Base-by-base conservation (phyloP, 2,888 invertebrate species). In the Ormyrus nitidulus region DNA sequence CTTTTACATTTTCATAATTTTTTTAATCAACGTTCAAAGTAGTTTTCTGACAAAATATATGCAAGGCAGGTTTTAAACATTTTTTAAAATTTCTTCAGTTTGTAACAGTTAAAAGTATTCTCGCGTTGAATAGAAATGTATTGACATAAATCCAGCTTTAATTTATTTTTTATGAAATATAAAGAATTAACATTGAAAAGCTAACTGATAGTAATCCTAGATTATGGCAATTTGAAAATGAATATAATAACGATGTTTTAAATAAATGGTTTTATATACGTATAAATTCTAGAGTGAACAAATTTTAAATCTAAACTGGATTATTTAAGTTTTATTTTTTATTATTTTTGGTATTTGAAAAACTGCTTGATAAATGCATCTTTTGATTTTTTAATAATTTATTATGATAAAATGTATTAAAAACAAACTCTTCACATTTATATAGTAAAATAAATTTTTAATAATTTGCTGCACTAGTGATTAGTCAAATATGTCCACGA, bases 351-450 rank as follows among this genome's bases (percentile, higher is more conserved):
- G 4, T 34, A 34, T 34, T 34, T 9, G 8, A 49, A 59, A 56
- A n/a, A 44, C n/a, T 46, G 7, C 44, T 46, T 46, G n/a, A 34
- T 10, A 56, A 56, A 11, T 46, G 4, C 34, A 53, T 48, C 6
- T 61, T 34, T 49, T 6, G 77, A 74, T 34, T 34, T 34, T 34
- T 34, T 34, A 34, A 34, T 34, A 54, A 59, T 53, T 70, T 66
- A 62, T 65, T n/a, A 70, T 61, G 61, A 64, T 46, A 75, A 46
- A 48, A 72, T 72, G 34, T 34, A 34, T 34, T 34, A 34, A 70
- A 62, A 79, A 6, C n/a, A 71, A 56, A 10, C 53, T 65, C 46
- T 56, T 59, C 7, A n/a, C 68, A 66, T 65, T 65, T 76, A 59
- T 61, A 66, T 13, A 62, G 19, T 77, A 66, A 68, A 68, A 44